A percentile compares a stretch with the other conserved stretches of the same genome.
Conservation (phyloP, 30 jellyfish, hydroid and myxozoan species). For the Aurelia sp. region DNA sequence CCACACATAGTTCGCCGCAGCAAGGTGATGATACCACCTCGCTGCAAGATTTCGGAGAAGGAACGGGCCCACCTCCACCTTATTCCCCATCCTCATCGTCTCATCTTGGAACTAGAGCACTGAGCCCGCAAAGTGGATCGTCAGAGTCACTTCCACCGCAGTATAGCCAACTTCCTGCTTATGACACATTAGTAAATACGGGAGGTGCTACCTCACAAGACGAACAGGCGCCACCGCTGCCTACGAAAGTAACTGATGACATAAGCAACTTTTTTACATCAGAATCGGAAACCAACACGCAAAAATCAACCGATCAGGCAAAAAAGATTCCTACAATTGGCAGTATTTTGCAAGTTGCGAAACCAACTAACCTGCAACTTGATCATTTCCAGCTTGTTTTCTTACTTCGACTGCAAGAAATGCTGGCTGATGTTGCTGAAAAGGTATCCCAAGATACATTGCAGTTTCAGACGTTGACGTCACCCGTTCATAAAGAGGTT, state of each 20-base stretch:
- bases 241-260: slow-evolving; percentile 8
- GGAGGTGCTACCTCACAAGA: slow-evolving; percentile 1
- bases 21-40: background rate
- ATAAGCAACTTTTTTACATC: background rate
- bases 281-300: background rate
- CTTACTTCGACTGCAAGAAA: slow-evolving; percentile 86
- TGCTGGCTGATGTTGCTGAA: slow-evolving; percentile 68
- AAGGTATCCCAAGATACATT: slow-evolving; percentile 66
- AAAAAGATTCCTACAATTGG: slow-evolving; percentile 68
- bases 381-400: slow-evolving; percentile 95
- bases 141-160: slow-evolving; percentile 32
- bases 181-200: background rate
- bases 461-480: slow-evolving; percentile 42
- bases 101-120: background rate
- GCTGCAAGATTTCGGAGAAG: slow-evolving; percentile 5
- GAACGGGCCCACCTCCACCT: slow-evolving; percentile 73
- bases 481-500: slow-evolving; percentile 41
- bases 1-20: background rate
- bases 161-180: slow-evolving; percentile 51
- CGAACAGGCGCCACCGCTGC: slow-evolving; percentile 51
- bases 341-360: slow-evolving; percentile 62
- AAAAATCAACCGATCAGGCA: background rate
- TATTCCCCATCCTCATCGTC: slow-evolving; percentile 18
- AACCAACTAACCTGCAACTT: slow-evolving; percentile 78
- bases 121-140: background rate